phyloP scores from a whole-genome alignment of 1,140 invertebrate genomes.

The Limonius californicus region DNA sequence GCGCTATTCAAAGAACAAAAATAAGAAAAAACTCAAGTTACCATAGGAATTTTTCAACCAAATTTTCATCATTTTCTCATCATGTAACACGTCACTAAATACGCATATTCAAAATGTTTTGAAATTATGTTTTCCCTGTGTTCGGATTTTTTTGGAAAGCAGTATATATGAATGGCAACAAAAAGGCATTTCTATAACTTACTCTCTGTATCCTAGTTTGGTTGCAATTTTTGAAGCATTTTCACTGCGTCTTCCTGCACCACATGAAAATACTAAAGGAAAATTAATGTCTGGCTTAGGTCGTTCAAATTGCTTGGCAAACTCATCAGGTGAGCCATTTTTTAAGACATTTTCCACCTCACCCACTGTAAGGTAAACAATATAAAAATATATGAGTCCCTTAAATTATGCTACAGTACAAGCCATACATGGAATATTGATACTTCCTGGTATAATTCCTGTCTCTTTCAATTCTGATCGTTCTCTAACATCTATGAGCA shows the following conservation, averaged over 20 bases:
- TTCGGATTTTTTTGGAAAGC: too few species aligned
- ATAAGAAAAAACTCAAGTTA: too few species aligned
- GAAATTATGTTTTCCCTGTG: too few species aligned
- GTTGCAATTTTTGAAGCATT: slow-evolving; percentile 42
- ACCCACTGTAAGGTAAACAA: slow-evolving; percentile 20
- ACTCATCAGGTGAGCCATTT: slow-evolving; percentile 42
- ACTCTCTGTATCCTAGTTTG: slow-evolving; percentile 49
- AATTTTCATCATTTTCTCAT: too few species aligned
- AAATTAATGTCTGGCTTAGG: slow-evolving; percentile 45
- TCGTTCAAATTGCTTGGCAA: slow-evolving; percentile 43
- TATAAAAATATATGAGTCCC: neutral
- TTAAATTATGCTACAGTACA: neutral
- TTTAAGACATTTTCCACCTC: slow-evolving; percentile 41
- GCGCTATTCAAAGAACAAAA: too few species aligned
- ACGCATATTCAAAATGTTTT: too few species aligned
- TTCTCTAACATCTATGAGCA: slow-evolving; percentile 22
- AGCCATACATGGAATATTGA: slow-evolving; percentile 23
- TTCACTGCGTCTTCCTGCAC: slow-evolving; percentile 47
- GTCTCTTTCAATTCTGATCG: slow-evolving; percentile 21
- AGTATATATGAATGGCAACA: too few species aligned
- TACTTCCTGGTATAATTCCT: slow-evolving; percentile 18
- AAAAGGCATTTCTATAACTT: too few species aligned
- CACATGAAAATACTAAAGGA: slow-evolving; percentile 49
- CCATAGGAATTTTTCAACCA: too few species aligned
- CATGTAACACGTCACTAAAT: too few species aligned